Base-by-base conservation (phyloP, 2,113 vertebrate species). In the Gymnorhina tibicen region DNA sequence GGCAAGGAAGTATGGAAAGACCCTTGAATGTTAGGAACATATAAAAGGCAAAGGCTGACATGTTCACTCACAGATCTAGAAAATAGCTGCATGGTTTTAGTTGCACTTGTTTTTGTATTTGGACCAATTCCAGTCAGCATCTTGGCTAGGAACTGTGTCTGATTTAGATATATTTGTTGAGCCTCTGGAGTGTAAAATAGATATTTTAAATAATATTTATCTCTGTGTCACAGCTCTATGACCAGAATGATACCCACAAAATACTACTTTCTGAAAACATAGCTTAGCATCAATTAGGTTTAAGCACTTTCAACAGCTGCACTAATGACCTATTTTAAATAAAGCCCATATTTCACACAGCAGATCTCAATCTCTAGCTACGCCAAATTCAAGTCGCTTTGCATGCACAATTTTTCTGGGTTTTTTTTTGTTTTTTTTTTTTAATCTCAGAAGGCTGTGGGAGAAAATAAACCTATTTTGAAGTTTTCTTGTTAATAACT, bases 181-280 rank as follows among this genome's bases (percentile, higher is more conserved):
- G 6, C 46, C 67, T 91, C 30, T 77, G 20, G 53, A 94, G 46
- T 74, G 39, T 53, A 91, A 95, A 95, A 67, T 64, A 72, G 89
- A 81, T 85, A 89, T 75, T 89, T 94, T 30, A 81, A 69, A 82
- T 79, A 91, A 69, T 73, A 68, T 89, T 87, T 89, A 56, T 87
- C 66, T 68, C 52, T 7, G 13, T 16, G 7, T 87, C 87, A 67
- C 47, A 84, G 64, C 53, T 87, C 33, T 70, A 27, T 13, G 27
- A 87, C 53, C 58, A 82, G 63, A 85, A 50, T 35, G 16, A 69
- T 46, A 66, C 5, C 33, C 41, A 16, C 37, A 59, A 86, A 80
- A 81, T 63, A 37, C 9, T 81, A 23, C 35, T 86, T 93, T 87
- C 64, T 78, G 68, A 89, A 89, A 96, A 92, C 35, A 64, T 1